Percentiles rank a stretch among this genome's conserved stretches.
These are phyloP conservation scores for Jordanella pulchra DNA, from an alignment of 2,797 vertebrate species.

Conservation along the genomic window DNA sequence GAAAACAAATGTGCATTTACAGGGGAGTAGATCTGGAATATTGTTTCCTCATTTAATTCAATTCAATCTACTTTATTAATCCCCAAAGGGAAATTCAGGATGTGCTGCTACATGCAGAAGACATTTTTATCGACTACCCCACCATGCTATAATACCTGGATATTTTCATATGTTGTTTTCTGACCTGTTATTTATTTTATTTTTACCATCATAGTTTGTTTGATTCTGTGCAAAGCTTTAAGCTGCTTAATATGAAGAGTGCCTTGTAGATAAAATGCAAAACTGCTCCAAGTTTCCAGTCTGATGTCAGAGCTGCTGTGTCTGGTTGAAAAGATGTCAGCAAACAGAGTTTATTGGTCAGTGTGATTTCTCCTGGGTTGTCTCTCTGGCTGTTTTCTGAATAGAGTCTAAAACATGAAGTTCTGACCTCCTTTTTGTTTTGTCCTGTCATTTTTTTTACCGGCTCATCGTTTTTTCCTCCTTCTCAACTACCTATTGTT, in stretches of 20 bases:
- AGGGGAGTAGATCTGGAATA: background rate
- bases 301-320: background rate
- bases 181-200: no score
- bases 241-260: no score
- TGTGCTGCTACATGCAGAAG: background rate
- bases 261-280: no score
- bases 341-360: background rate
- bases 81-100: no score
- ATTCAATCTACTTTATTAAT: no score
- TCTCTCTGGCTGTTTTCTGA: background rate
- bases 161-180: background rate
- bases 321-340: background rate
- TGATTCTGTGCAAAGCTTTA: no score
- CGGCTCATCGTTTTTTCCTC: background rate
- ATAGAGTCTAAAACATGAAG: background rate
- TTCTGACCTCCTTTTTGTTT: background rate
- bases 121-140: background rate
- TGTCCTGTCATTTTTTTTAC: background rate
- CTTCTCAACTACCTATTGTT: constrained; percentile 8
- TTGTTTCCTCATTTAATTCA: background rate
- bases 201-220: no score
- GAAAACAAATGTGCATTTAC: background rate
- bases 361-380: background rate
- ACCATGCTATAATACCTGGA: background rate
- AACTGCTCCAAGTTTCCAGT: background rate